phyloP scores from a whole-genome alignment of 2,113 vertebrate species.

The Indicator indicator region DNA sequence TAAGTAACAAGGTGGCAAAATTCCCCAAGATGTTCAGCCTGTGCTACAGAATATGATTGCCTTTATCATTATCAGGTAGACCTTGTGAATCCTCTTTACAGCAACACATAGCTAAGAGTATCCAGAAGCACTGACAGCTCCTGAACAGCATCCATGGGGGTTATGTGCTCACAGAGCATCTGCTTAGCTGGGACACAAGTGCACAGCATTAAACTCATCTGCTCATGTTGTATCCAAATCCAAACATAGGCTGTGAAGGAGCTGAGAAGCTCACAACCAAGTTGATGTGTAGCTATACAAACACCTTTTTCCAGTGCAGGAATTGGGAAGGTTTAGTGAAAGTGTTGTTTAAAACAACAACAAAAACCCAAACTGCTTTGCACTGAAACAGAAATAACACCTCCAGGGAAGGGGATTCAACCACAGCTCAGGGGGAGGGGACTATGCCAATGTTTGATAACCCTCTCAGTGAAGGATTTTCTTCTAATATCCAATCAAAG shows the following conservation, averaged over 20 bases:
- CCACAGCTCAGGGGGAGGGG: too few species aligned
- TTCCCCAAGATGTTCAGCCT: background rate
- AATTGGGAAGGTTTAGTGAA: background rate
- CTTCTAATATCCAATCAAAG: too few species aligned
- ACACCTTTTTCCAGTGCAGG: background rate
- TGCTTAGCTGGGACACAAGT: background rate
- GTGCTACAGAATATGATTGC: background rate
- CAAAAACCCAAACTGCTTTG: background rate
- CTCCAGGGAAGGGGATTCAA: too few species aligned
- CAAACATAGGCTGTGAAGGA: background rate
- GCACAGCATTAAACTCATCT: background rate
- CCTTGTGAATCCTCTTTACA: background rate
- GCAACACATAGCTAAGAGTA: background rate
- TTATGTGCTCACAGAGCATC: accelerated
- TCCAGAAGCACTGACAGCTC: background rate
- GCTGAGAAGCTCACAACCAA: background rate
- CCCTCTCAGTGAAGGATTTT: too few species aligned
- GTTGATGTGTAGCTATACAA: background rate
- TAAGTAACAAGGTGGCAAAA: background rate
- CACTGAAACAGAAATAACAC: background rate
- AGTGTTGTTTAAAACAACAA: background rate
- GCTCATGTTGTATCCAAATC: background rate
- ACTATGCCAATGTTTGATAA: too few species aligned
- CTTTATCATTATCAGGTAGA: background rate
- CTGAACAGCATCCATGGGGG: accelerated